Conservation (phyloP, 2,888 invertebrate genomes). For the Caenorhabditis sulstoni region DNA sequence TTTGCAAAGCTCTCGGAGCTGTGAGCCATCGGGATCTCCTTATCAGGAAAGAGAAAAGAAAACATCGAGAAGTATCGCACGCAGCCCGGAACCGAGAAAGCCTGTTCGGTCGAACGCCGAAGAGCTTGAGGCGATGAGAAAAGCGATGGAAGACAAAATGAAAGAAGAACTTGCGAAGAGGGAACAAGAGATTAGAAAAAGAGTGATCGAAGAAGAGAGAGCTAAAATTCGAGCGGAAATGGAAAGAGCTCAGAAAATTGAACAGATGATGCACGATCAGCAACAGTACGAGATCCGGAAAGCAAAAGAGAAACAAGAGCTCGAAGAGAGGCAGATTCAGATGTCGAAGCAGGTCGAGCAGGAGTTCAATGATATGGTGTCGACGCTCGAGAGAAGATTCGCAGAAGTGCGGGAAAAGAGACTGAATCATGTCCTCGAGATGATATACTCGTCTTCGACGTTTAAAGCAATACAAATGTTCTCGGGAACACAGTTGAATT, state of each 20-base stretch:
- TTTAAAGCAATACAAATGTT: slow-evolving; percentile 36
- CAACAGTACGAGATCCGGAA: slow-evolving; percentile 38
- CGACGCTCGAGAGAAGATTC: slow-evolving; percentile 20
- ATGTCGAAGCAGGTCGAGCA: slow-evolving; percentile 36
- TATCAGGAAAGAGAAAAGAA: too few species aligned
- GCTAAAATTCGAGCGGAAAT: slow-evolving; percentile 41
- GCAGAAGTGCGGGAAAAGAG: slow-evolving; percentile 23
- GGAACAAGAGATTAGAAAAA: slow-evolving; percentile 28
- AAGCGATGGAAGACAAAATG: not conserved
- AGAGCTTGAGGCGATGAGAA: not conserved
- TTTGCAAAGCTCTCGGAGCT: not conserved
- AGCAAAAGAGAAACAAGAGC: slow-evolving; percentile 15
- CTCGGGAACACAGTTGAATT: slow-evolving; percentile 5
- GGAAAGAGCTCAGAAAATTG: slow-evolving; percentile 40
- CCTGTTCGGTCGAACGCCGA: not conserved
- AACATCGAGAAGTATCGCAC: not conserved
- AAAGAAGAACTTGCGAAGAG: slow-evolving; percentile 16
- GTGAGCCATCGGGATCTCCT: too few species aligned
- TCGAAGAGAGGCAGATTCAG: slow-evolving; percentile 26
- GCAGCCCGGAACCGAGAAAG: not conserved
- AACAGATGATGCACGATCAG: slow-evolving; percentile 32
- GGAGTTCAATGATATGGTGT: slow-evolving; percentile 33
- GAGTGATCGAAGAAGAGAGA: slow-evolving; percentile 44
- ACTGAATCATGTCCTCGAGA: slow-evolving; percentile 14
- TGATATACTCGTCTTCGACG: slow-evolving; percentile 33